Percentiles rank a stretch among this genome's conserved stretches.
Conservation (phyloP, 2,797 vertebrate species). For the Glossophaga mutica region DNA sequence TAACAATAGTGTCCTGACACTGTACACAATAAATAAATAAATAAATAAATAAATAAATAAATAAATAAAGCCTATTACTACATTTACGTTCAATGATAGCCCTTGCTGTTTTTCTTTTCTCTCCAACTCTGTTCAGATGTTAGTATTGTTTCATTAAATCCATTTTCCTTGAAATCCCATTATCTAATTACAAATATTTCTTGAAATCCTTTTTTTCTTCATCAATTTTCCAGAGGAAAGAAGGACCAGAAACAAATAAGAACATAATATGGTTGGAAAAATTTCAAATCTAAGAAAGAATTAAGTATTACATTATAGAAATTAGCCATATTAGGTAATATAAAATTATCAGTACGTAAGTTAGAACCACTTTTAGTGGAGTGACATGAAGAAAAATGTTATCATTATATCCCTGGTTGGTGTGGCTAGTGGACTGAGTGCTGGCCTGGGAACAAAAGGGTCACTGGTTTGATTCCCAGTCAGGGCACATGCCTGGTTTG, state of each 20-base stretch:
- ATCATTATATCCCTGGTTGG: no score
- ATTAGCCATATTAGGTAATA: background rate
- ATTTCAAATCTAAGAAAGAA: constrained; percentile 5
- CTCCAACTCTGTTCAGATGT: background rate
- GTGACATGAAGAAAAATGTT: background rate
- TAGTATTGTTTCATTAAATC: background rate
- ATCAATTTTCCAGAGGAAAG: background rate
- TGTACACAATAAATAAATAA: background rate
- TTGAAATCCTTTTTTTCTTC: background rate
- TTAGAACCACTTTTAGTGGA: background rate
- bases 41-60: no score
- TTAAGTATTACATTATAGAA: background rate
- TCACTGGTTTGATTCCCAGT: no score
- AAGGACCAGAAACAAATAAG: background rate
- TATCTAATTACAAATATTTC: background rate
- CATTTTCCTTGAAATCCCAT: background rate
- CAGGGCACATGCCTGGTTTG: no score
- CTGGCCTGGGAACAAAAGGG: no score
- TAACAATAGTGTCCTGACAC: background rate
- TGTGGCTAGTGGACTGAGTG: no score
- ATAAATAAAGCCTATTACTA: background rate
- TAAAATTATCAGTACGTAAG: background rate
- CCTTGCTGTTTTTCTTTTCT: background rate
- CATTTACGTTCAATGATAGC: background rate
- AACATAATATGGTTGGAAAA: background rate